Percentiles rank a stretch among this genome's conserved stretches.
Evolutionary conservation across 2,113 vertebrate genomes (phyloP).

Genomic region (Nothocercus nigrocapillus): DNA sequence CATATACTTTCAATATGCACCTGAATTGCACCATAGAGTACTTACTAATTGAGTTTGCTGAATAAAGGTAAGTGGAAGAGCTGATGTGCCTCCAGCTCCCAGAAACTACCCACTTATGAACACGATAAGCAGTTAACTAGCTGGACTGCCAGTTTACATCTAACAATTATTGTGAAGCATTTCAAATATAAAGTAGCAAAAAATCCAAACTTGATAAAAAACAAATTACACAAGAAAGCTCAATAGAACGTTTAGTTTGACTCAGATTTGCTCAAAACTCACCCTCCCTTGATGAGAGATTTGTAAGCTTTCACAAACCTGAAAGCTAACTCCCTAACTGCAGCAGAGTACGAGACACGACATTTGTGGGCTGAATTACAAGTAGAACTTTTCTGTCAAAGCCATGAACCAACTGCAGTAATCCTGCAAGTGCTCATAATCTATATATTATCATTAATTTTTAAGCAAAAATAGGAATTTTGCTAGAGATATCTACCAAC

Average conservation of each 20-base stretch:
- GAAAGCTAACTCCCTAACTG: not conserved
- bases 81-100: not conserved
- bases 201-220: not conserved
- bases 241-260: not conserved
- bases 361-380: not conserved
- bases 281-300: not conserved
- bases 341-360: not conserved
- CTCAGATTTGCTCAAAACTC: not conserved
- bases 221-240: not conserved
- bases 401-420: not conserved
- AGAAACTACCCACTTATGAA: not conserved
- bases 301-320: not conserved
- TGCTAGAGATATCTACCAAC: not conserved
- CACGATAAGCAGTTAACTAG: not conserved
- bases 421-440: not conserved
- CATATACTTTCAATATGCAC: not conserved
- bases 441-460: too few relatives aligned
- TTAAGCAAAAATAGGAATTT: too few relatives aligned
- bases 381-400: not conserved
- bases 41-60: not conserved
- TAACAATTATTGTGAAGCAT: not conserved
- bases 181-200: not conserved
- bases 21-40: not conserved
- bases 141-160: not conserved
- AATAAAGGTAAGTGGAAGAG: not conserved